phyloP scores from a whole-genome alignment of 2,797 vertebrate genomes.

The Coregonus suidteri region DNA sequence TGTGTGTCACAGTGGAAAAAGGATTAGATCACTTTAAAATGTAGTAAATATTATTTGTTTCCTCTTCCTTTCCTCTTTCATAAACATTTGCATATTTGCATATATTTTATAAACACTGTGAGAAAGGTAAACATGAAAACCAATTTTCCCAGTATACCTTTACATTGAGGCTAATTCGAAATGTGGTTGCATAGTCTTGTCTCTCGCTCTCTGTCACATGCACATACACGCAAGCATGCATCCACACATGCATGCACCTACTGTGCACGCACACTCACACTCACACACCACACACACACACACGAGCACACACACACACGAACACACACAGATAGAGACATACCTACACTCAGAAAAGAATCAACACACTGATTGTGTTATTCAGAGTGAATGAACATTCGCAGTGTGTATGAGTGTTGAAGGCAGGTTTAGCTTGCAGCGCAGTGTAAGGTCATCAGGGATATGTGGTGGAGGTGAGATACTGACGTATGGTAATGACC shows the following conservation, averaged over 20 bases:
- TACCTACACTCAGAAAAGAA: not conserved
- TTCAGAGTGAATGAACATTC: not conserved
- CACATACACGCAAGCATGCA: slow-evolving; percentile 9
- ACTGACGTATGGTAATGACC: slow-evolving; percentile 31
- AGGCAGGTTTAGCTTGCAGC: slow-evolving; percentile 7
- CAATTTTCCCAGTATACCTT: not conserved
- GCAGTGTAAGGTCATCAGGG: slow-evolving; percentile 12
- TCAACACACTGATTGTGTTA: not conserved
- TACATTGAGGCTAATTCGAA: not conserved
- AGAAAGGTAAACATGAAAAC: not conserved
- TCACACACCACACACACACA: slow-evolving; percentile 9
- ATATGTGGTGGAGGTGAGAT: not conserved
- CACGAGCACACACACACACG: slow-evolving; percentile 5
- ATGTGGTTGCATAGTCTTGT: not conserved
- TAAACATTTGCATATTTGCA: not conserved
- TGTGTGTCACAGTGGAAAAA: no score
- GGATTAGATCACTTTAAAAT: no score
- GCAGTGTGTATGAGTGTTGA: not conserved
- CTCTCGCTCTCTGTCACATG: slow-evolving; percentile 3
- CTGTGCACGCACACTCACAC: no score
- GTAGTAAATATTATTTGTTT: no score
- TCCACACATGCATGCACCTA: no score
- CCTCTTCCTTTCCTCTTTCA: no score
- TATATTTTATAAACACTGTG: slow-evolving; percentile 5
- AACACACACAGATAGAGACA: not conserved